Percentiles rank a stretch among this genome's conserved stretches.
These are phyloP conservation scores for Megaptera novaeangliae DNA, from an alignment of 2,113 vertebrate genomes.

Conservation along the genomic window DNA sequence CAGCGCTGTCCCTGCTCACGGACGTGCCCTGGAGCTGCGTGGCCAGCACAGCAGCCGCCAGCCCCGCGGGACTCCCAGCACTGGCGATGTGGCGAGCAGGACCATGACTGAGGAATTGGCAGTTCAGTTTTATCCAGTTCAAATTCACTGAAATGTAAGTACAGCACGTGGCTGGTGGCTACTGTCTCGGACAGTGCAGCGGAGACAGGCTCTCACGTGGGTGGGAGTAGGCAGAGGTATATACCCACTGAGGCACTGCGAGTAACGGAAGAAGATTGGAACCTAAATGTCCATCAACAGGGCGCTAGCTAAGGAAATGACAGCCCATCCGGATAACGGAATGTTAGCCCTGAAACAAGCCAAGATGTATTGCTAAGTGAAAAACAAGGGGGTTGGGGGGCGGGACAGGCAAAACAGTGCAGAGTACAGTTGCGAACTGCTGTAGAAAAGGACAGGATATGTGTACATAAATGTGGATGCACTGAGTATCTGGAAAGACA, in stretches of 20 bases:
- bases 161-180: background rate
- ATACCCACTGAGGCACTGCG: background rate
- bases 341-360: background rate
- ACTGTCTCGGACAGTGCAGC: background rate
- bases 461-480: too few relatives aligned
- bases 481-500: background rate
- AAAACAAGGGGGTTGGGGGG: background rate
- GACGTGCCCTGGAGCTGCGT: background rate
- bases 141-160: background rate
- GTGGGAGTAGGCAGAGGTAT: background rate
- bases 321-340: background rate
- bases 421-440: background rate
- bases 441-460: background rate
- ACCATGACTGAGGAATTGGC: background rate
- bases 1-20: accelerated
- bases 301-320: background rate
- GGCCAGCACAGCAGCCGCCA: background rate
- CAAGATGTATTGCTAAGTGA: background rate
- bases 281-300: background rate
- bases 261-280: background rate
- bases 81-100: background rate
- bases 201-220: background rate
- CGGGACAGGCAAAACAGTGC: too few relatives aligned
- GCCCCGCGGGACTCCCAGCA: background rate
- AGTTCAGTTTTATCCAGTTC: background rate